Base-by-base conservation (phyloP, 2,797 vertebrate genomes). In the Coregonus ussuriensis region DNA sequence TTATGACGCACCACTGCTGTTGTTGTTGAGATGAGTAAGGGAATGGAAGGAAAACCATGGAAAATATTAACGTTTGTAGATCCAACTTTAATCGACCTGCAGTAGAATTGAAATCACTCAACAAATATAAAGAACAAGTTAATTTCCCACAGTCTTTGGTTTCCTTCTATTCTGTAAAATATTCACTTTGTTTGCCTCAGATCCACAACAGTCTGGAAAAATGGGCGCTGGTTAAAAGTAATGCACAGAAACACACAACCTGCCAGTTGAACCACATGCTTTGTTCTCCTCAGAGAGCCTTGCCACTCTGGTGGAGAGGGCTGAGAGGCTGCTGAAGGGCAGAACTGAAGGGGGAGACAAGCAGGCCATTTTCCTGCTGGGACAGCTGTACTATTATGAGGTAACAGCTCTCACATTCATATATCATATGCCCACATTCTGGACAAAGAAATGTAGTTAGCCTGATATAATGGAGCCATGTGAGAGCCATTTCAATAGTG, bases 381-480 rank as follows among this genome's bases (percentile, higher is more conserved):
- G 95, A 63, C 94, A 95, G 0, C 87, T 87, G 0, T 94, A 89
- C 87, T 96, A 92, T 51, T 89, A 95, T 86, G 88, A 96, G 94
- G 95, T 95, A 83, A 78, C 70, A 52, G 1, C 66, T 59, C 37
- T 21, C 66, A 9, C 31, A 29, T 33, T 16, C 51, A 33, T 1
- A 41, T 74, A 3, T 1, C 4, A 31, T 14, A 56, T n/a, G 53
- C 15, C 15, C 53, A 6, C 2, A 18, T 18, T n/a, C 6, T 62
- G 56, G 6, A 25, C 59, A 11, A 3, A 63, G 59, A 29, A 21
- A 6, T 63, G 0, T 63, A 63, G 21, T 9, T 21, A 25, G 21
- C 21, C 53, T 25, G 59, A 63, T 25, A 25, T 62, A 21, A 62
- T 62, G n/a, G 18, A 59, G 56, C 56, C 18, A 16, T 59, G 3